Evolutionary conservation across 2,797 vertebrate species (phyloP).

Genomic region (Anas bahamensis): DNA sequence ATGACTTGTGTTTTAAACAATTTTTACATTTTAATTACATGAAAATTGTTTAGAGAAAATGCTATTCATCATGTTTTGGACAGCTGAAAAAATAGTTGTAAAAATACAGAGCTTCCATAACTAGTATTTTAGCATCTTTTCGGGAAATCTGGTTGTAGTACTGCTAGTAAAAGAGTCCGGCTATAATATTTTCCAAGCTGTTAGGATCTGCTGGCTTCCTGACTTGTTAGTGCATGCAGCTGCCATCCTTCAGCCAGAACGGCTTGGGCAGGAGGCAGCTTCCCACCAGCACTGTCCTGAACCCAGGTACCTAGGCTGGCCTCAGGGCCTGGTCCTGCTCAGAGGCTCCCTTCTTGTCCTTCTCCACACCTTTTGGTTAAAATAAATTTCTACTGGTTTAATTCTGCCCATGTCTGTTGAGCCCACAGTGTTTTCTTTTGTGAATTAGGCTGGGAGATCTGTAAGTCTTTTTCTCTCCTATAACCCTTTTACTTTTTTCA

Average conservation of each 20-base stretch:
- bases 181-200: neutral
- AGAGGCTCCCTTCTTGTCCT: neutral
- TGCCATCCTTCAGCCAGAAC: neutral
- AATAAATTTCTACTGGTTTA: neutral
- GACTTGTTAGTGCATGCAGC: accelerated
- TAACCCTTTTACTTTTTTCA: conserved; percentile 49
- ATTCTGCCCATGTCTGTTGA: neutral
- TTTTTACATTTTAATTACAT: conserved; percentile 36
- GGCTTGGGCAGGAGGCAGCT: neutral
- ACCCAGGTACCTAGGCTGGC: accelerated
- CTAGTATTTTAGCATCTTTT: neutral
- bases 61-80: neutral
- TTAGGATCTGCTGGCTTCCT: neutral
- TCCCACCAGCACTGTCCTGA: neutral
- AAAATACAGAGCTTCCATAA: neutral
- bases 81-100: neutral
- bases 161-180: conserved; percentile 18
- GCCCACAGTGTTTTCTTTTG: neutral
- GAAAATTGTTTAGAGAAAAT: conserved; percentile 14
- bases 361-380: neutral
- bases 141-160: conserved; percentile 26
- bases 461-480: conserved; percentile 10
- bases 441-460: neutral
- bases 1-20: conserved; percentile 13
- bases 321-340: neutral